These are phyloP conservation scores for Apogon talboti DNA, from an alignment of 2,797 vertebrate genomes.

Conservation along the genomic window DNA sequence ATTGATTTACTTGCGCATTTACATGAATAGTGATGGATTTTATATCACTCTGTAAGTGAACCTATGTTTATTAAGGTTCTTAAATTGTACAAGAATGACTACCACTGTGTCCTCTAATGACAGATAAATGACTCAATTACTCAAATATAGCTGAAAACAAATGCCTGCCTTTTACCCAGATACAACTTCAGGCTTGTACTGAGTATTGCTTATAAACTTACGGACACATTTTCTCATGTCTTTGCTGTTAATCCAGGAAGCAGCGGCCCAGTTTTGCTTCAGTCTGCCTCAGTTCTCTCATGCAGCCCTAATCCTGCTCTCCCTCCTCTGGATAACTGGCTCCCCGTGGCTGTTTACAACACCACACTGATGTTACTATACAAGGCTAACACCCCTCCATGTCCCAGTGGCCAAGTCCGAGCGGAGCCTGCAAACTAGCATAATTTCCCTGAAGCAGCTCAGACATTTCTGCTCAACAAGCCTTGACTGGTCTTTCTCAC, in stretches of 20 bases:
- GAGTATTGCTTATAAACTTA: not conserved
- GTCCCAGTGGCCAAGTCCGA: constrained; percentile 15
- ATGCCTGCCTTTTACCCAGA: too few species aligned
- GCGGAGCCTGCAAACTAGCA: constrained; percentile 21
- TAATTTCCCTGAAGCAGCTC: constrained; percentile 23
- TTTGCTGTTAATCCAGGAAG: constrained; percentile 1
- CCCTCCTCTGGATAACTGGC: constrained; percentile 30
- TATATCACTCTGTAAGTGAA: not conserved
- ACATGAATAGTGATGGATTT: not conserved
- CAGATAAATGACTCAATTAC: not conserved
- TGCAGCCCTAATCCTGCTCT: constrained; percentile 35
- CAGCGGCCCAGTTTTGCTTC: constrained; percentile 14
- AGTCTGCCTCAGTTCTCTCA: constrained; percentile 8
- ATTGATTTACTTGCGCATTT: not conserved
- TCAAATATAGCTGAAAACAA: too few species aligned
- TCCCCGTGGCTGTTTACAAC: constrained; percentile 51
- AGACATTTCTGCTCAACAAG: constrained; percentile 7
- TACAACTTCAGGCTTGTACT: too few species aligned
- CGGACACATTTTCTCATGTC: not conserved
- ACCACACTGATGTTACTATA: constrained; percentile 21
- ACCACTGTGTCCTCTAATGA: not conserved
- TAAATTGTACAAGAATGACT: not conserved
- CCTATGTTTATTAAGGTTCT: not conserved
- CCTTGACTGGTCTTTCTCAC: constrained; percentile 16
- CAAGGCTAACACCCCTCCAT: constrained; percentile 13